Conservation (phyloP, 1,140 invertebrate species). For the Zophobas atratus region DNA sequence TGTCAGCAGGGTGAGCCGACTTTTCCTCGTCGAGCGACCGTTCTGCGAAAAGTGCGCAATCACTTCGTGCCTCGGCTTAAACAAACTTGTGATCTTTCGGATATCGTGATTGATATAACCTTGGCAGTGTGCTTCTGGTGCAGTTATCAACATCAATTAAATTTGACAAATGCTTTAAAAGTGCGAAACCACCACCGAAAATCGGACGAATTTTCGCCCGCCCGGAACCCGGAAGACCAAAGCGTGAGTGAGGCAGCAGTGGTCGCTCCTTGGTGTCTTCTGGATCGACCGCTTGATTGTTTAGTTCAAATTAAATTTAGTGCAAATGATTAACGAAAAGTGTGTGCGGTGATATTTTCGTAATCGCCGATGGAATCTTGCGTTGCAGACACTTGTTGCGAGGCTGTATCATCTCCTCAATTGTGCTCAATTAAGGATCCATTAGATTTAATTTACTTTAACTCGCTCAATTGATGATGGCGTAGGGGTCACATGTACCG, state of each 20-base stretch:
- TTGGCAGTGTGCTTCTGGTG: slow-evolving; percentile 8
- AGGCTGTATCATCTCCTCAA: slow-evolving; percentile 61
- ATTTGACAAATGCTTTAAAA: neutral
- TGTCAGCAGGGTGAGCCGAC: slow-evolving; percentile 13
- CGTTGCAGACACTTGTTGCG: slow-evolving; percentile 59
- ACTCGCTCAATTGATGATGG: slow-evolving; percentile 66
- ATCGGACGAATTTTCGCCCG: no score
- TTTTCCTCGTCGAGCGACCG: neutral
- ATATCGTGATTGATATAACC: slow-evolving; percentile 42
- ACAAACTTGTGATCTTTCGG: neutral
- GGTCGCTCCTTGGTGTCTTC: no score
- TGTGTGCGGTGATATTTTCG: slow-evolving; percentile 40
- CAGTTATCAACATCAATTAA: neutral
- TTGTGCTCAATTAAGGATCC: slow-evolving; percentile 65
- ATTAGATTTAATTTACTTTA: slow-evolving; percentile 66
- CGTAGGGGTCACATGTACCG: slow-evolving; percentile 65
- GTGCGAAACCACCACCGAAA: neutral
- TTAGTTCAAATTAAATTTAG: slow-evolving; percentile 21
- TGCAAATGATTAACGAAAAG: slow-evolving; percentile 30
- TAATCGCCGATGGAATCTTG: slow-evolving; percentile 37
- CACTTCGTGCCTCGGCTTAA: neutral
- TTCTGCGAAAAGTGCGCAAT: neutral
- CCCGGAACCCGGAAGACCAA: no score
- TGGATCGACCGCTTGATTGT: neutral
- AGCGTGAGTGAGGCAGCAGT: no score